phyloP scores from a whole-genome alignment of 2,797 vertebrate genomes.

The Enoplosus armatus region DNA sequence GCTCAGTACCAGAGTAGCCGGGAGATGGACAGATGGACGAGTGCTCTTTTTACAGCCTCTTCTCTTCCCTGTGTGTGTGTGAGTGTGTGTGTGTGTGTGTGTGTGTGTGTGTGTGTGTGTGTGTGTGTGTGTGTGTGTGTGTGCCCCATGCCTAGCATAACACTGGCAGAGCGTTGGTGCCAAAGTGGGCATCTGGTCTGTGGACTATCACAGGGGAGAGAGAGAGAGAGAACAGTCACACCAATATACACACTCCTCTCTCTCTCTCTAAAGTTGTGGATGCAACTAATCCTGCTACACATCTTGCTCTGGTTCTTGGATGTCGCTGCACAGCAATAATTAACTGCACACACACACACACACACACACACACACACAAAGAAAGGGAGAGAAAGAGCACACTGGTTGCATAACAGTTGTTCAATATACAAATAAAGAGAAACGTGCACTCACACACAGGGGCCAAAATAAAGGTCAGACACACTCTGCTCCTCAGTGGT shows the following conservation, averaged over 20 bases:
- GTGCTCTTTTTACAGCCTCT: conserved; percentile 71
- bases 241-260: conserved; percentile 10
- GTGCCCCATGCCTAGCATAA: conserved; percentile 53
- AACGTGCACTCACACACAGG: background rate
- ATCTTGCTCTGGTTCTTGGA: conserved; percentile 42
- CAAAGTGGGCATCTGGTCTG: conserved; percentile 82
- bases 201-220: conserved; percentile 69
- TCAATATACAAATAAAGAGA: conserved; percentile 7
- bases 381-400: conserved; percentile 5
- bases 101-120: conserved; percentile 39
- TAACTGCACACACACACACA: conserved; percentile 18
- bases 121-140: conserved; percentile 44
- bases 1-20: conserved; percentile 43
- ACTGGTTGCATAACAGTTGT: background rate
- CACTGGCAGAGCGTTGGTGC: conserved; percentile 67
- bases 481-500: background rate
- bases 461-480: conserved; percentile 28
- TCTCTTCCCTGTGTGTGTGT: conserved; percentile 28
- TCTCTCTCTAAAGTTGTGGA: conserved; percentile 27
- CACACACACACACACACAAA: conserved; percentile 14
- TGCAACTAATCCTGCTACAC: conserved; percentile 40
- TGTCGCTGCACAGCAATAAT: conserved; percentile 21
- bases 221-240: conserved; percentile 44
- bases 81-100: conserved; percentile 2
- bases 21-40: conserved; percentile 75